phyloP scores from a whole-genome alignment of 2,888 invertebrate genomes.

The Theodoxus fluviatilis region DNA sequence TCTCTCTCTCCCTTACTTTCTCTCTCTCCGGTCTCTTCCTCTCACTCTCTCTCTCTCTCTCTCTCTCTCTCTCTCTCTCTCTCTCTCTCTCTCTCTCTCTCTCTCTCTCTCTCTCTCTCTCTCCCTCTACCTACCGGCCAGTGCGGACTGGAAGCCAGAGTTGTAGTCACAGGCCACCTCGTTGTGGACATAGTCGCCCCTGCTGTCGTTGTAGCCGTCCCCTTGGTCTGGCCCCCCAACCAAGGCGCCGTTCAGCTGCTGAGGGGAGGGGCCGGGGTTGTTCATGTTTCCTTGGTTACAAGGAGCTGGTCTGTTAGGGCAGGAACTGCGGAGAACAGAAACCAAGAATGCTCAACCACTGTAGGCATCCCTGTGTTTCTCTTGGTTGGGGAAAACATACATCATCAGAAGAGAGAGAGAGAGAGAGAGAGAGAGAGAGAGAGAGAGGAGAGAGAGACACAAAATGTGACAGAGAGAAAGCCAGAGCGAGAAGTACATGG shows the following conservation, averaged over 20 bases:
- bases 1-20: too few relatives aligned
- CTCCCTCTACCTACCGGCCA: slow-evolving; percentile 46
- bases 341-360: background rate
- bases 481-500: too few relatives aligned
- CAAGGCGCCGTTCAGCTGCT: slow-evolving; percentile 52
- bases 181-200: slow-evolving; percentile 50
- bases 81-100: background rate
- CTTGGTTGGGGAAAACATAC: too few relatives aligned
- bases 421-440: too few relatives aligned
- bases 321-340: slow-evolving; percentile 43
- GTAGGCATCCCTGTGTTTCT: too few relatives aligned
- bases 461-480: too few relatives aligned
- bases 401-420: too few relatives aligned
- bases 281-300: slow-evolving; percentile 51
- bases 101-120: background rate
- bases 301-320: slow-evolving; percentile 45
- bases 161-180: slow-evolving; percentile 59
- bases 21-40: background rate
- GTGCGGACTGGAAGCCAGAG: slow-evolving; percentile 53
- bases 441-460: too few relatives aligned
- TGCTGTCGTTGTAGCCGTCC: slow-evolving; percentile 47
- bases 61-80: background rate
- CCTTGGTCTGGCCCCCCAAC: slow-evolving; percentile 53
- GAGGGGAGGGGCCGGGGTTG: slow-evolving; percentile 47
- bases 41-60: background rate